phyloP scores from a whole-genome alignment of 2,797 vertebrate genomes.

The Neosilurus hyrtlii region DNA sequence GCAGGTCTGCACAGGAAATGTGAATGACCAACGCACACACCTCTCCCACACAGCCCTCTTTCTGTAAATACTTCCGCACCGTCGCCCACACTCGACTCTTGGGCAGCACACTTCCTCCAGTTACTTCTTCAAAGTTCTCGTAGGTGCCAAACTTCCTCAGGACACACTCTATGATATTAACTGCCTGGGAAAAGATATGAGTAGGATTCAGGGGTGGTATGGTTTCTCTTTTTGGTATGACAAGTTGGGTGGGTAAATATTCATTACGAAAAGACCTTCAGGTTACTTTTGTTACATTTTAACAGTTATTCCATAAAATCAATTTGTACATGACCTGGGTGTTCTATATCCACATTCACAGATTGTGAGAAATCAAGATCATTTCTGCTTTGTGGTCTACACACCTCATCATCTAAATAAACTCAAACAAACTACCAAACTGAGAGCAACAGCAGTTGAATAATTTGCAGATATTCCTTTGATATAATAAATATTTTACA shows the following conservation, averaged over 20 bases:
- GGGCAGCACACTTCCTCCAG: slow-evolving; percentile 83
- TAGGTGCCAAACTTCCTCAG: slow-evolving; percentile 89
- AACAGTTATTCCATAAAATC: too few species aligned
- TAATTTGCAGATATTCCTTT: neutral
- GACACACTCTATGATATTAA: slow-evolving; percentile 88
- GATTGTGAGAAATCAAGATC: too few species aligned
- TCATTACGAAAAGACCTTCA: neutral
- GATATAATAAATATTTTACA: neutral
- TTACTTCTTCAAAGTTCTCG: slow-evolving; percentile 88
- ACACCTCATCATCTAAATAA: too few species aligned
- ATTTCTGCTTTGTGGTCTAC: too few species aligned
- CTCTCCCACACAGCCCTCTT: slow-evolving; percentile 91
- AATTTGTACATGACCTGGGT: too few species aligned
- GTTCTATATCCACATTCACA: too few species aligned
- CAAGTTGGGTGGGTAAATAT: neutral
- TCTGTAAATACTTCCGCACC: slow-evolving; percentile 93
- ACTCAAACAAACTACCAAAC: too few species aligned
- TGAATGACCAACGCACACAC: slow-evolving; percentile 37
- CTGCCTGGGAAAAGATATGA: slow-evolving; percentile 71
- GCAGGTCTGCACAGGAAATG: neutral
- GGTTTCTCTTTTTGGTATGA: neutral
- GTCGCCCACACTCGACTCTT: slow-evolving; percentile 92
- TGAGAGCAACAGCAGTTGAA: too few species aligned
- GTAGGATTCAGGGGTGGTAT: neutral
- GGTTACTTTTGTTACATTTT: too few species aligned